phyloP scores from a whole-genome alignment of 2,888 invertebrate species.

The Zonitis immaculata region DNA sequence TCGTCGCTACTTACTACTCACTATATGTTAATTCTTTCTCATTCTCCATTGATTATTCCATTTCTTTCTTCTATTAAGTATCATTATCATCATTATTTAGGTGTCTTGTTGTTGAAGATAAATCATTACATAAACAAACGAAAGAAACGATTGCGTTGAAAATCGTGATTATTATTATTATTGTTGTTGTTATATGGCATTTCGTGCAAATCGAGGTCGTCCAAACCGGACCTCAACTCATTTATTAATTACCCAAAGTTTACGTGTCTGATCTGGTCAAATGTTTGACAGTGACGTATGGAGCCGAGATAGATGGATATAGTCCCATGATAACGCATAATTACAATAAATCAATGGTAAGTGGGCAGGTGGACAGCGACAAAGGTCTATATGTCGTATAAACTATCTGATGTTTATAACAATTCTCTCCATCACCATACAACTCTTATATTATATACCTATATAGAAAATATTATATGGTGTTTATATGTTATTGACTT shows the following conservation, averaged over 20 bases:
- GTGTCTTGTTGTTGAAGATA: conserved; percentile 27
- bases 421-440: not conserved
- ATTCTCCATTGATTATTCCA: too few relatives aligned
- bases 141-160: too few relatives aligned
- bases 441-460: not conserved
- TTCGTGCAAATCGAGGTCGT: not conserved
- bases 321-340: conserved; percentile 35
- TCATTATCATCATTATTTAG: too few relatives aligned
- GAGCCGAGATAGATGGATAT: conserved; percentile 32
- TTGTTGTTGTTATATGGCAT: too few relatives aligned
- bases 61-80: too few relatives aligned
- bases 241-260: conserved; percentile 20
- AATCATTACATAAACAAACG: too few relatives aligned
- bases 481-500: conserved; percentile 18
- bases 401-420: not conserved
- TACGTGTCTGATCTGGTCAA: conserved; percentile 19
- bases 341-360: conserved; percentile 36
- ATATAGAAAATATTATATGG: too few relatives aligned
- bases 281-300: conserved; percentile 22
- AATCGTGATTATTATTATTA: too few relatives aligned
- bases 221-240: conserved; percentile 4
- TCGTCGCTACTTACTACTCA: too few relatives aligned
- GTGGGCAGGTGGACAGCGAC: conserved; percentile 32
- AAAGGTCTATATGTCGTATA: conserved; percentile 7
- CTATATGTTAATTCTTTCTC: too few relatives aligned